phyloP scores from a whole-genome alignment of 2,888 invertebrate species.

The Xylocampa areola region DNA sequence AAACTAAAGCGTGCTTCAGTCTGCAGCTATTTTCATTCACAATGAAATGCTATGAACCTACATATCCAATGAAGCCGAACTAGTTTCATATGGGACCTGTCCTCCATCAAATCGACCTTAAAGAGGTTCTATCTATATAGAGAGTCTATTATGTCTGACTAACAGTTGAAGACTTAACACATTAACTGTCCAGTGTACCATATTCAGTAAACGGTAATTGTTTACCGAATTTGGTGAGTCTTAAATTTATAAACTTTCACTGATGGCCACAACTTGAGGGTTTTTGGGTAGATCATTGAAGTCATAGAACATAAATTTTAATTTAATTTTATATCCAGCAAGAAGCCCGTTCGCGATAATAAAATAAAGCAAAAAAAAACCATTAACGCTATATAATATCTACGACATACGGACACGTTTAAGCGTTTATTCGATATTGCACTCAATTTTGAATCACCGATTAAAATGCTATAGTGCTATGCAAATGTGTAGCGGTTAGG shows the following conservation, averaged over 20 bases:
- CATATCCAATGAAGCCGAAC: constrained; percentile 19
- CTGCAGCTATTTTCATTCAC: constrained; percentile 11
- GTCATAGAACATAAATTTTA: neutral
- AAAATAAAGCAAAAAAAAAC: constrained; percentile 26
- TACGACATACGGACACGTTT: constrained; percentile 26
- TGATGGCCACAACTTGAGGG: no score
- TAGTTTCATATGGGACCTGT: no score
- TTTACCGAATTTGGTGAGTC: no score
- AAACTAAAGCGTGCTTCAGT: constrained; percentile 29
- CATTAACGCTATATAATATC: constrained; percentile 18
- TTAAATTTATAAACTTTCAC: no score
- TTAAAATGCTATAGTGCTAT: constrained; percentile 54
- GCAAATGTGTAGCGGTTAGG: constrained; percentile 68
- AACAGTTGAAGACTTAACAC: no score
- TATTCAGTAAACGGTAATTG: no score
- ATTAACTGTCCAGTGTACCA: no score
- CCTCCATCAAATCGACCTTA: no score
- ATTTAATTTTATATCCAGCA: constrained; percentile 13
- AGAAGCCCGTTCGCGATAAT: constrained; percentile 19
- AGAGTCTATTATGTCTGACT: no score
- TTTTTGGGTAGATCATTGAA: no score
- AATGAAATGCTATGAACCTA: constrained; percentile 18
- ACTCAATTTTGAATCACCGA: constrained; percentile 19
- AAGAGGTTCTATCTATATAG: no score
- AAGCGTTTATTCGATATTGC: constrained; percentile 37